These are phyloP conservation scores for Arion vulgaris DNA, from an alignment of 1,140 invertebrate genomes.

Conservation along the genomic window DNA sequence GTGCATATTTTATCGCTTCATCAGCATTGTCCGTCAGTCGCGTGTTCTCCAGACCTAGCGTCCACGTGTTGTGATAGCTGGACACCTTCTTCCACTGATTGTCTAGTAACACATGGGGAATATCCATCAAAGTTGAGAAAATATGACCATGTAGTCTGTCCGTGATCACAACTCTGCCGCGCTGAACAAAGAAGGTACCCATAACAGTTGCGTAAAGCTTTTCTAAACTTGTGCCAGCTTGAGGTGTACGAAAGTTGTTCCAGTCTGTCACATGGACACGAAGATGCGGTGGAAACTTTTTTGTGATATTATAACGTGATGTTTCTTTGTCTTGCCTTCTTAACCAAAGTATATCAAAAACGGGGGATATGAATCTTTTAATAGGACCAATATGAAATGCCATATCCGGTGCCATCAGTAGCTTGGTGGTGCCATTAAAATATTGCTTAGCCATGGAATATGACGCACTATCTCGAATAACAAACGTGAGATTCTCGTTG, in stretches of 20 bases:
- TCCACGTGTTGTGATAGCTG: slow-evolving; percentile 38
- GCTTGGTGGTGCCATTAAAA: slow-evolving; percentile 24
- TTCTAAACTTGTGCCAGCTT: slow-evolving; percentile 21
- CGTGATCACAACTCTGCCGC: slow-evolving; percentile 49
- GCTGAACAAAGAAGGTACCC: slow-evolving; percentile 42
- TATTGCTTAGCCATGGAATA: slow-evolving; percentile 32
- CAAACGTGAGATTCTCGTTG: slow-evolving; percentile 42
- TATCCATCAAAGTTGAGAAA: slow-evolving; percentile 45
- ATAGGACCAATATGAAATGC: slow-evolving; percentile 41
- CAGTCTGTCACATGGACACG: slow-evolving; percentile 36
- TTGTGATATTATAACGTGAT: slow-evolving; percentile 19
- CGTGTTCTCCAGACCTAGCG: slow-evolving; percentile 30
- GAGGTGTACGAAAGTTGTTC: background rate
- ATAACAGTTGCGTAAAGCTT: slow-evolving; percentile 26
- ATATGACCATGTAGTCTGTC: slow-evolving; percentile 55
- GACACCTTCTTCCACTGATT: slow-evolving; percentile 10
- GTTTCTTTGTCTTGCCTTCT: slow-evolving; percentile 36
- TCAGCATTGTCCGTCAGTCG: background rate
- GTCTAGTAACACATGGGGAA: slow-evolving; percentile 52
- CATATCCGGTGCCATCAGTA: slow-evolving; percentile 45
- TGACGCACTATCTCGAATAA: slow-evolving; percentile 49
- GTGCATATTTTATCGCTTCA: slow-evolving; percentile 20
- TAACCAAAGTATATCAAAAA: slow-evolving; percentile 43
- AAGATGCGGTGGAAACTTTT: slow-evolving; percentile 21
- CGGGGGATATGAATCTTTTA: slow-evolving; percentile 23